Evolutionary conservation across 2,797 vertebrate genomes (phyloP).

Genomic region (Melopsittacus undulatus): DNA sequence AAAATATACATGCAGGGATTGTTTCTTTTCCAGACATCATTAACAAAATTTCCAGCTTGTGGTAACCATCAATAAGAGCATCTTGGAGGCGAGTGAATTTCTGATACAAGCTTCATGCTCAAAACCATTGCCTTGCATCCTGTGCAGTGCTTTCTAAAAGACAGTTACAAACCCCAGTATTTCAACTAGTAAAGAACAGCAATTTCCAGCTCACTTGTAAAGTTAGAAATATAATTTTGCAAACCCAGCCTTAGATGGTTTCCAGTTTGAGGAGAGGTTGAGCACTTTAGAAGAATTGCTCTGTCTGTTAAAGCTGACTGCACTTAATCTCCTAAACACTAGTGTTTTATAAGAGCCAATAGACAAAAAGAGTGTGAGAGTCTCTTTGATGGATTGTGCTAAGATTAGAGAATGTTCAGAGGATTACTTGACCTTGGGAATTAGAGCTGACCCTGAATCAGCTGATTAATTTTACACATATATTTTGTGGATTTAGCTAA

Average conservation of each 20-base stretch:
- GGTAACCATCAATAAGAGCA: background rate
- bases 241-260: conserved; percentile 37
- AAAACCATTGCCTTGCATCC: background rate
- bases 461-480: conserved; percentile 60
- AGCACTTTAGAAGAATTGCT: conserved; percentile 59
- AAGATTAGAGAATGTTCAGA: conserved; percentile 72
- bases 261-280: conserved; percentile 44
- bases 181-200: background rate
- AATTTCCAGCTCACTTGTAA: conserved; percentile 7
- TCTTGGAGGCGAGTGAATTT: background rate
- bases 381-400: conserved; percentile 66
- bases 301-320: conserved; percentile 57
- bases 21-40: background rate
- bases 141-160: background rate
- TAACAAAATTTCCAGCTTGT: background rate
- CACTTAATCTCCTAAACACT: conserved; percentile 70
- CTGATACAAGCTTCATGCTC: background rate
- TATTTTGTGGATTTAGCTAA: conserved; percentile 66
- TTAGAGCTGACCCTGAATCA: conserved; percentile 70
- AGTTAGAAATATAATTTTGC: conserved; percentile 51
- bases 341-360: conserved; percentile 64
- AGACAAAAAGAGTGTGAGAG: conserved; percentile 55
- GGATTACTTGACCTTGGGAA: conserved; percentile 73
- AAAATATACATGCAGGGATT: background rate
- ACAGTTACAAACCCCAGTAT: background rate